Evolutionary conservation across 2,888 invertebrate species (phyloP).

Genomic region (Slavum lentiscoides): DNA sequence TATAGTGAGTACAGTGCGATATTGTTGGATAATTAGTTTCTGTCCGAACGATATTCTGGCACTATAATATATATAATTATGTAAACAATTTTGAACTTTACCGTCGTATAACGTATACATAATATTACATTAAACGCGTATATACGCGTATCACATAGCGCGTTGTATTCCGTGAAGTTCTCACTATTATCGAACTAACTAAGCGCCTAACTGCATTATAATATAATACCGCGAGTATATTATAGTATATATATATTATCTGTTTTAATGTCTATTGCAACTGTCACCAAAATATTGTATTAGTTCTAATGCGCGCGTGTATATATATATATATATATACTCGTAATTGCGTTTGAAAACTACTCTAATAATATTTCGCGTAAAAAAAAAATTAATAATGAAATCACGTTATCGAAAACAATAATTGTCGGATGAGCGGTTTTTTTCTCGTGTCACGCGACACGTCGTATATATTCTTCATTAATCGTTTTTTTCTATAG

Average conservation of each 20-base stretch:
- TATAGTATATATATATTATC: too few species aligned
- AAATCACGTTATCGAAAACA: too few species aligned
- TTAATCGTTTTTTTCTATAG: too few species aligned
- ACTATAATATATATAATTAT: slow-evolving; percentile 1
- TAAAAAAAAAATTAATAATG: too few species aligned
- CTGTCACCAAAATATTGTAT: neutral
- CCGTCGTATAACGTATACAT: neutral
- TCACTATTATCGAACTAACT: neutral
- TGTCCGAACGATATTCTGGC: slow-evolving; percentile 14
- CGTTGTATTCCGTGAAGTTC: neutral
- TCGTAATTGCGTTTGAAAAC: too few species aligned
- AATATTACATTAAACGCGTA: neutral
- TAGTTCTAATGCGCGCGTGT: too few species aligned
- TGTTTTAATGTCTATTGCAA: neutral
- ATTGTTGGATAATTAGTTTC: slow-evolving; percentile 32
- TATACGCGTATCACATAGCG: neutral
- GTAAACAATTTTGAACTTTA: slow-evolving; percentile 25
- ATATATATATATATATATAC: too few species aligned
- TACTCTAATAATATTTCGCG: too few species aligned
- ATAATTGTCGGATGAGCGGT: too few species aligned
- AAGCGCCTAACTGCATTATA: neutral
- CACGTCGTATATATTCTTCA: too few species aligned
- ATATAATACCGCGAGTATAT: neutral
- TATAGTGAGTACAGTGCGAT: neutral
- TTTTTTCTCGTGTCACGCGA: too few species aligned